These are phyloP conservation scores for Colistium nudipinnis DNA, from an alignment of 2,113 vertebrate species.

Conservation along the genomic window DNA sequence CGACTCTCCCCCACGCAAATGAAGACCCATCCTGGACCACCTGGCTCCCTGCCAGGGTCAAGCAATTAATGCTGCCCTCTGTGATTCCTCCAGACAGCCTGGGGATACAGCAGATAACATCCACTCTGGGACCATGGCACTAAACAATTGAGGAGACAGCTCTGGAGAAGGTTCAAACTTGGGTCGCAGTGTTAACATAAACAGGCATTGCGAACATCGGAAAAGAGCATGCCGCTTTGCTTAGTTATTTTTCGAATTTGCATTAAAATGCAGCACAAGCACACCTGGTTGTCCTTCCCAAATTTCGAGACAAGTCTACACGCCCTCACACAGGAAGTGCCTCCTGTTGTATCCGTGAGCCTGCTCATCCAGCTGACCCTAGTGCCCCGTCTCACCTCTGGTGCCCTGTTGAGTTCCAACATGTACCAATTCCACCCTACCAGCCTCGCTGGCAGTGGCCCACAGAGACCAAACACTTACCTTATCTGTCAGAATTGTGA, in stretches of 20 bases:
- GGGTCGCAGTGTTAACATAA: conserved; percentile 65
- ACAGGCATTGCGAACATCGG: conserved; percentile 56
- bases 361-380: conserved; percentile 31
- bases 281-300: conserved; percentile 34
- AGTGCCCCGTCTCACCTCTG: conserved; percentile 33
- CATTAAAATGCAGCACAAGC: conserved; percentile 64
- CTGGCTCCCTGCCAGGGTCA: conserved; percentile 77
- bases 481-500: conserved; percentile 44
- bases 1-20: conserved; percentile 70
- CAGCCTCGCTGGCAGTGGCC: conserved; percentile 25
- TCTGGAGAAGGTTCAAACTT: conserved; percentile 60
- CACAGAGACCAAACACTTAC: conserved; percentile 34
- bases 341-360: conserved; percentile 23
- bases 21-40: conserved; percentile 72
- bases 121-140: conserved; percentile 32
- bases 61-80: conserved; percentile 77
- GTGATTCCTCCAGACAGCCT: conserved; percentile 69
- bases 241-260: conserved; percentile 68
- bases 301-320: background rate
- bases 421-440: conserved; percentile 43
- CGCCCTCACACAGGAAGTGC: conserved; percentile 9
- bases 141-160: conserved; percentile 60
- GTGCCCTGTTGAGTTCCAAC: conserved; percentile 53
- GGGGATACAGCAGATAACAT: conserved; percentile 53
- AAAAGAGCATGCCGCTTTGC: conserved; percentile 54